Base-by-base conservation (phyloP, 1,140 invertebrate genomes). In the Drosophila lacertosa region DNA sequence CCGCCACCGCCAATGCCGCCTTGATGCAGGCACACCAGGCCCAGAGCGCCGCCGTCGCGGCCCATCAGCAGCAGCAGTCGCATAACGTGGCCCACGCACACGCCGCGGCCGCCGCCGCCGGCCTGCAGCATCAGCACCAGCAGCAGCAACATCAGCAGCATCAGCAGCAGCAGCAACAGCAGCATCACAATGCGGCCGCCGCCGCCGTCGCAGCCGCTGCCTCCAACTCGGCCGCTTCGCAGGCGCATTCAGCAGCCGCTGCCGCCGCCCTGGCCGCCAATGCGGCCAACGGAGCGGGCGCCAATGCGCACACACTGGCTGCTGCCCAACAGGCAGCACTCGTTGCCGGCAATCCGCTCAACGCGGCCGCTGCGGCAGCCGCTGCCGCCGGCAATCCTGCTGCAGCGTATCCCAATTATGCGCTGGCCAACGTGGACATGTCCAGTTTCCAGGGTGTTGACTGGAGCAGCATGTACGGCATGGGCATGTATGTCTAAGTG, bases 401-500 rank as follows among this genome's bases (percentile, higher is more conserved):
- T 4, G 94, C 94, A 39, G 94, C 94, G 68, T 95, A 95, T 76
- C 95, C 96, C 77, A 95, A 96, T 13, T 96, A 97, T 92, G 95
- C 96, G 74, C 93, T 97, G 48, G 95, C 96, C 84, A 97, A 97
- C 90, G 96, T 97, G 48, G 96, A 97, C 92, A 97, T 97, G 96
- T 96, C 95, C 40, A 96, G 95, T 88, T 97, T 97, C 93, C 96
- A 97, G 91, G 95, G 96, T 40, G 95, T 97, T 68, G 96, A 97
- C 92, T 97, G 96, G 96, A 94, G 95, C 74, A 95, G 95, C 78
- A 96, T 97, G 95, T 97, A 97, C 91, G 96, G 96, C 74, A 96
- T 97, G 93, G 96, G 96, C 84, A 97, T 97, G 96, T 97, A 97
- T 92, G 96, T 96, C 89, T 97, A 95, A 93, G 70, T 33, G 37